These are phyloP conservation scores for Tenthredo distinguenda DNA, from an alignment of 2,888 invertebrate genomes.

Conservation along the genomic window DNA sequence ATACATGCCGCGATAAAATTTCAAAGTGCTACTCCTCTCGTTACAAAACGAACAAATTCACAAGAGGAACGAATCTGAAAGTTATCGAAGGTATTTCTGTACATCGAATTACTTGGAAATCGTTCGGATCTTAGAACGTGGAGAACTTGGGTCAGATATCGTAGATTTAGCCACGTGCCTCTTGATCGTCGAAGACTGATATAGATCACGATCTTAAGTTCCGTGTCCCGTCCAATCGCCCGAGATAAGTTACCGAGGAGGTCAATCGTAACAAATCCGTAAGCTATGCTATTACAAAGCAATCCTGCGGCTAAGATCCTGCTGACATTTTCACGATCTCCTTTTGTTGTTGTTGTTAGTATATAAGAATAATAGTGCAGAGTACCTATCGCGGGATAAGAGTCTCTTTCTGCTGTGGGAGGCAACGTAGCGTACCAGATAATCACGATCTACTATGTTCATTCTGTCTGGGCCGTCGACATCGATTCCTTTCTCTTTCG, in stretches of 20 bases:
- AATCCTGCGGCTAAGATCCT: conserved; percentile 1
- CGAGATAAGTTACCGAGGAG: background rate
- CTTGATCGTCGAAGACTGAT: background rate
- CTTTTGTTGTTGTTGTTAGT: conserved; percentile 3
- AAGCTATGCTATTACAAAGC: conserved; percentile 14
- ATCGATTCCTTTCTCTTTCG: conserved; percentile 47
- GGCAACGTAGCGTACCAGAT: conserved; percentile 35
- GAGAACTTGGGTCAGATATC: background rate
- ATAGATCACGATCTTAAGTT: conserved; percentile 9
- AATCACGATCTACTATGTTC: conserved; percentile 42
- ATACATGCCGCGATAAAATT: background rate
- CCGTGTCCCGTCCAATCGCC: conserved; percentile 6
- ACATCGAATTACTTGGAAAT: background rate
- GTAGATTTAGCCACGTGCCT: background rate
- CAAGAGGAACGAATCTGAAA: background rate
- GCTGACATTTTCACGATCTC: conserved; percentile 42
- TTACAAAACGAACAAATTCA: background rate
- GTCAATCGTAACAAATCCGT: conserved; percentile 47
- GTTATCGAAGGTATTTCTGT: background rate
- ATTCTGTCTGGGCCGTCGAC: conserved; percentile 41
- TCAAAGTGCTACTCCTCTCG: background rate
- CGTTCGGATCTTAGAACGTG: background rate
- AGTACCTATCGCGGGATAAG: background rate
- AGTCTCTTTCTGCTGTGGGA: conserved; percentile 27
- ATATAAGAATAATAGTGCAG: background rate